Conservation (phyloP, 2,888 invertebrate genomes). For the Mylabris sibirica region DNA sequence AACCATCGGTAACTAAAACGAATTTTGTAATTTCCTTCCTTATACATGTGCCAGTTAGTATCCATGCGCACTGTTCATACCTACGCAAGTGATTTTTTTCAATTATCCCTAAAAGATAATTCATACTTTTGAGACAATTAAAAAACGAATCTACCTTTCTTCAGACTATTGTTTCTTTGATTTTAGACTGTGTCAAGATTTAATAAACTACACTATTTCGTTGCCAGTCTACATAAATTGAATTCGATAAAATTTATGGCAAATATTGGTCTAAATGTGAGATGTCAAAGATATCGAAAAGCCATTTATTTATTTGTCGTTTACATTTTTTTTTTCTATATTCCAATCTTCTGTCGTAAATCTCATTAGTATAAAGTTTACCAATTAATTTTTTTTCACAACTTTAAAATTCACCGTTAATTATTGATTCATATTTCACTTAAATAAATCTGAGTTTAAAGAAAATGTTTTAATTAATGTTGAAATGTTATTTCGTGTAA, state of each 20-base stretch:
- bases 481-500: not conserved
- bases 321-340: not conserved
- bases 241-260: not conserved
- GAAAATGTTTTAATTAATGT: not conserved
- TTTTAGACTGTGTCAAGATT: not conserved
- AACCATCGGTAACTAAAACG: slow-evolving; percentile 27
- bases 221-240: not conserved
- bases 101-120: not conserved
- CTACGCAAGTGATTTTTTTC: not conserved
- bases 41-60: slow-evolving; percentile 28
- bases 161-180: too few relatives aligned
- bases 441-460: not conserved
- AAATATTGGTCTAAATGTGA: not conserved
- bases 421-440: not conserved
- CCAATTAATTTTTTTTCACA: not conserved
- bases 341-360: not conserved
- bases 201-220: not conserved
- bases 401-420: not conserved
- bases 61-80: slow-evolving; percentile 25
- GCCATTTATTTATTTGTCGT: not conserved
- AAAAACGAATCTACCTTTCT: not conserved
- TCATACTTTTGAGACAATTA: not conserved
- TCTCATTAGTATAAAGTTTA: not conserved
- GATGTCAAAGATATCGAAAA: not conserved
- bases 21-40: slow-evolving; percentile 34